These are phyloP conservation scores for Drosophila kurseongensis DNA, from an alignment of 1,140 invertebrate genomes.

Conservation along the genomic window DNA sequence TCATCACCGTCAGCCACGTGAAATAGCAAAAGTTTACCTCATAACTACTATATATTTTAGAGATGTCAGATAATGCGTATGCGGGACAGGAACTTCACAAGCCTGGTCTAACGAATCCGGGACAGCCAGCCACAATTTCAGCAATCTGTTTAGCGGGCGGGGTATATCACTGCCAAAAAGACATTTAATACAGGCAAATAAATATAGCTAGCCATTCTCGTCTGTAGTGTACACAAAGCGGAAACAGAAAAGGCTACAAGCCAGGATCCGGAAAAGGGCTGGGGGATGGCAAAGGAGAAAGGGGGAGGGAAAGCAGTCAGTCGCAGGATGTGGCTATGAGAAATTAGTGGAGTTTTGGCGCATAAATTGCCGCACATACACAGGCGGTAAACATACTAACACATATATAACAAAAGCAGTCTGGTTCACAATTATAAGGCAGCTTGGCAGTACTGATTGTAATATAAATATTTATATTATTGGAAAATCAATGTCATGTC, in stretches of 20 bases:
- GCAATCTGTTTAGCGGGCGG: slow-evolving; percentile 15
- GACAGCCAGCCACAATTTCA: slow-evolving; percentile 14
- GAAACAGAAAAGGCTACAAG: slow-evolving; percentile 20
- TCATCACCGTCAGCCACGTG: slow-evolving; percentile 46
- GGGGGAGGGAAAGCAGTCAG: slow-evolving; percentile 8
- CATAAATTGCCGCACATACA: slow-evolving; percentile 62
- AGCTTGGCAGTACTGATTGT: neutral
- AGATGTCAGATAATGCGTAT: slow-evolving; percentile 40
- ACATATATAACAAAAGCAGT: slow-evolving; percentile 13
- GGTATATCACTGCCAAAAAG: slow-evolving; percentile 36
- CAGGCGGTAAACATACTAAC: neutral
- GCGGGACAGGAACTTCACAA: slow-evolving; percentile 19
- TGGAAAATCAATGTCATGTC: no score
- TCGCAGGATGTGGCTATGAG: slow-evolving; percentile 34
- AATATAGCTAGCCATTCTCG: slow-evolving; percentile 51
- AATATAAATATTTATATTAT: no score
- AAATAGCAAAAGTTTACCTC: slow-evolving; percentile 66
- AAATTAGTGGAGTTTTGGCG: slow-evolving; percentile 77
- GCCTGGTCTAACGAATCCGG: slow-evolving; percentile 7
- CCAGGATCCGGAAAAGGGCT: slow-evolving; percentile 18
- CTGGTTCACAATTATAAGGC: neutral
- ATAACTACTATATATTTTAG: slow-evolving; percentile 23
- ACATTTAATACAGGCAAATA: slow-evolving; percentile 78
- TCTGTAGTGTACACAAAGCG: slow-evolving; percentile 48
- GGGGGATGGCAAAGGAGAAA: neutral